Evolutionary conservation across 2,888 invertebrate genomes (phyloP).

Genomic region (Agriopis marginaria): DNA sequence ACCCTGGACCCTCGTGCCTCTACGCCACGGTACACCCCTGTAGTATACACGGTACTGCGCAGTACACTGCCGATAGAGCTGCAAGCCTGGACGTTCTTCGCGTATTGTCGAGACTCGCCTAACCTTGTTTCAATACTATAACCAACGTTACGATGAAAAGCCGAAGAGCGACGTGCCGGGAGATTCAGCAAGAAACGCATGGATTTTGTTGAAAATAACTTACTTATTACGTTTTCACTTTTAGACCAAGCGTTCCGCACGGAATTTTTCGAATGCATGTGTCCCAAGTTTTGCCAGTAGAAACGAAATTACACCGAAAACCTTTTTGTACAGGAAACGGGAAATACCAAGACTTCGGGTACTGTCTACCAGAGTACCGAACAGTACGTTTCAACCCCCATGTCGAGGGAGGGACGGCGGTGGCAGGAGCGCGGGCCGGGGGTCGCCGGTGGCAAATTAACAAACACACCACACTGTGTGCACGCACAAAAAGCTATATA

Average conservation of each 20-base stretch:
- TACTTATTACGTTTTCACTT: no score
- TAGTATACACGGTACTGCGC: background rate
- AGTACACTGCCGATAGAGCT: background rate
- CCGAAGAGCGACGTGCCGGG: background rate
- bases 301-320: no score
- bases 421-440: slow-evolving; percentile 32
- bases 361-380: slow-evolving; percentile 7
- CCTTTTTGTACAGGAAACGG: background rate
- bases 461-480: slow-evolving; percentile 58
- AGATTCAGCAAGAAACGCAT: no score
- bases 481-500: slow-evolving; percentile 64
- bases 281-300: background rate
- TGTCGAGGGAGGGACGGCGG: slow-evolving; percentile 1
- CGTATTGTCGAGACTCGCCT: background rate
- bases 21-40: background rate
- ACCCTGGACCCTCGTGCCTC: slow-evolving; percentile 17
- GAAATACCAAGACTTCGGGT: background rate
- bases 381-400: slow-evolving; percentile 25
- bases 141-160: background rate
- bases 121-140: background rate
- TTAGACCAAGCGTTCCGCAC: no score
- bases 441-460: slow-evolving; percentile 58
- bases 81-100: background rate
- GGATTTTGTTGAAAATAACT: no score
- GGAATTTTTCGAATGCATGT: background rate